Evolutionary conservation across 2,797 vertebrate species (phyloP).

Genomic region (Potorous gilbertii): DNA sequence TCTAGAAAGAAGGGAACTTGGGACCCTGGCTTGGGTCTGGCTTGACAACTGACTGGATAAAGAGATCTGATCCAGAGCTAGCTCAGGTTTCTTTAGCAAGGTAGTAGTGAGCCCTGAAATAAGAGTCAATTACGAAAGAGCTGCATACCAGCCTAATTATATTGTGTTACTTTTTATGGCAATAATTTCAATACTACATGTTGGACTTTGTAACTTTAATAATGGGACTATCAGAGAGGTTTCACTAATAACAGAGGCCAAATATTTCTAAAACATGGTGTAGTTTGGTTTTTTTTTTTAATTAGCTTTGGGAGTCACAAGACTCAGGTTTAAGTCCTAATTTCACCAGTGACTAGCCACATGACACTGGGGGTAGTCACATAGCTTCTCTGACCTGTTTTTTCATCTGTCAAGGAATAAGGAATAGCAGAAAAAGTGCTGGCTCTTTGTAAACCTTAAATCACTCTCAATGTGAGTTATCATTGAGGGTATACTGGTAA

Average conservation of each 20-base stretch:
- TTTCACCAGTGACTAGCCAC: neutral
- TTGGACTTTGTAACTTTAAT: neutral
- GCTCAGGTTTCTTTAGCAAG: neutral
- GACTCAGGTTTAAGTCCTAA: neutral
- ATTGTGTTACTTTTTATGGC: neutral
- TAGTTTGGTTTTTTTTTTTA: neutral
- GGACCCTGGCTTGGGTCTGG: neutral
- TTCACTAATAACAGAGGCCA: neutral
- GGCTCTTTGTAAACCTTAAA: neutral
- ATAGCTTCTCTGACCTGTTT: neutral
- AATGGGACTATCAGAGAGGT: neutral
- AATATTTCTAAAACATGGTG: neutral
- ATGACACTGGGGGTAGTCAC: neutral
- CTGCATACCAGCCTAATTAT: neutral
- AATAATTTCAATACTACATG: neutral
- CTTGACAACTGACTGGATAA: neutral
- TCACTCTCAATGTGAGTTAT: neutral
- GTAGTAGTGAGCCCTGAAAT: neutral
- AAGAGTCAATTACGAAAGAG: neutral
- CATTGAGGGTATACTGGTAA: neutral
- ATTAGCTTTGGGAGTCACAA: neutral
- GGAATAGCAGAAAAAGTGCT: neutral
- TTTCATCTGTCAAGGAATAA: neutral
- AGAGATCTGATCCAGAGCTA: neutral
- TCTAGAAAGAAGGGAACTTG: neutral